Percentiles rank a stretch among this genome's conserved stretches.
Conservation (phyloP, 2,888 invertebrate genomes). For the Galerucella nymphaeae region DNA sequence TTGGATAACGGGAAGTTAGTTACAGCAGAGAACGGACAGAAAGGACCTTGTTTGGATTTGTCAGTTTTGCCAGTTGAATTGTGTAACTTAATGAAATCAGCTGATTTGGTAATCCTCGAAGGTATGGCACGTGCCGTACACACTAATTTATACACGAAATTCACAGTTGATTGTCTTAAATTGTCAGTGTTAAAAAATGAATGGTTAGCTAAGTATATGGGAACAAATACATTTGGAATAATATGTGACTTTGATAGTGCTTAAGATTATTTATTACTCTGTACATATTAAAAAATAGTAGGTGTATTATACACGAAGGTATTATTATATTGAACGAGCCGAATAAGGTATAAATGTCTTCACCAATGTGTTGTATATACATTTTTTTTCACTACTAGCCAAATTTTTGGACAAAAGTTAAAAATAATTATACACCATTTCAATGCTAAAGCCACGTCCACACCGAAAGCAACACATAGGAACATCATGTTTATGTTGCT, state of each 20-base stretch:
- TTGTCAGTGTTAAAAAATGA: conserved; percentile 95
- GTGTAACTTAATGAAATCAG: conserved; percentile 81
- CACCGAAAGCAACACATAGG: no score
- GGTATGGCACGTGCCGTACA: conserved; percentile 98
- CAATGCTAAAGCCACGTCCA: no score
- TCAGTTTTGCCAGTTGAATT: conserved; percentile 77
- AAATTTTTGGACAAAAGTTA: no score
- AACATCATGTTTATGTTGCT: no score
- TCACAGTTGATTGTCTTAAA: conserved; percentile 92
- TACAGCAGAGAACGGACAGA: conserved; percentile 91
- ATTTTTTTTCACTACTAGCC: no score
- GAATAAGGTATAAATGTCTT: no score
- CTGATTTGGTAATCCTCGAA: conserved; percentile 93
- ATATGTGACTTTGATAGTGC: conserved; percentile 82
- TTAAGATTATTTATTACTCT: neutral
- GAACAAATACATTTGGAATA: conserved; percentile 91
- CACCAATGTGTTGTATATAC: no score
- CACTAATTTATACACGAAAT: conserved; percentile 90
- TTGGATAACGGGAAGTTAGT: conserved; percentile 76
- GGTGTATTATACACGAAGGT: no score
- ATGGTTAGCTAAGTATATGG: conserved; percentile 91
- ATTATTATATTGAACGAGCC: no score
- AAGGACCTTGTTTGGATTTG: conserved; percentile 94
- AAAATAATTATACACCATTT: no score
- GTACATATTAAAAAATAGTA: neutral